These are phyloP conservation scores for Arothron firmamentum DNA, from an alignment of 2,113 vertebrate genomes.

Conservation along the genomic window DNA sequence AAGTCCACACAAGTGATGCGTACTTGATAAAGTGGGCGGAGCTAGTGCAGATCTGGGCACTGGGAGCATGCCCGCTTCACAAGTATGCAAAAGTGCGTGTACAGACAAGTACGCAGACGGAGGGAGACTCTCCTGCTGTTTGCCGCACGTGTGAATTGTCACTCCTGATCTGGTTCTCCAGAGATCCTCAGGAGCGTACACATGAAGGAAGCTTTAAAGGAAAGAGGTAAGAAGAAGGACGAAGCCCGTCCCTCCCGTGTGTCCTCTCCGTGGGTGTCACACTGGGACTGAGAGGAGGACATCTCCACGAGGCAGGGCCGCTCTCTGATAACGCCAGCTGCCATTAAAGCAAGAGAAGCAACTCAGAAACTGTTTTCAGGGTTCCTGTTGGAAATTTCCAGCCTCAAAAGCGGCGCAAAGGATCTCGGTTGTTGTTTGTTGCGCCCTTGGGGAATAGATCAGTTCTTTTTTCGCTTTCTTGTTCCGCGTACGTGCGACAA, in stretches of 20 bases:
- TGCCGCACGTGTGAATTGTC: too few species aligned
- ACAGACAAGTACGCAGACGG: too few species aligned
- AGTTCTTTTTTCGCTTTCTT: slow-evolving; percentile 35
- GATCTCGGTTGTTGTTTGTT: slow-evolving; percentile 45
- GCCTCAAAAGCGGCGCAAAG: slow-evolving; percentile 31
- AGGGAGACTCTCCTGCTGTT: too few species aligned
- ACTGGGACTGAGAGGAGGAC: slow-evolving; percentile 55
- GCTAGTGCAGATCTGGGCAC: too few species aligned
- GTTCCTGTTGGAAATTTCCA: slow-evolving; percentile 37
- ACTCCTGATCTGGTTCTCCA: too few species aligned
- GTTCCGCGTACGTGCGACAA: slow-evolving; percentile 19
- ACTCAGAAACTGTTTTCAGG: slow-evolving; percentile 4
- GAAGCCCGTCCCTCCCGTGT: slow-evolving; percentile 46
- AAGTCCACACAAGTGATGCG: too few species aligned
- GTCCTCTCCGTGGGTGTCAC: slow-evolving; percentile 60
- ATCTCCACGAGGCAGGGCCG: slow-evolving; percentile 48
- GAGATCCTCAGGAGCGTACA: too few species aligned
- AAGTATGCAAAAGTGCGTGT: too few species aligned
- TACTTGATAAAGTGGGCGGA: too few species aligned
- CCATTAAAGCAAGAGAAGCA: slow-evolving; percentile 39
- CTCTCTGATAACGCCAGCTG: slow-evolving; percentile 47
- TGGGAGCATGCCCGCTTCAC: too few species aligned
- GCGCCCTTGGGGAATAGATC: slow-evolving; percentile 53
- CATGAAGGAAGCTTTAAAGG: not conserved
- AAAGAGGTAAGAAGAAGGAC: slow-evolving; percentile 7